phyloP scores from a whole-genome alignment of 64 coral and sea anemone species.

The Orbicella faveolata region DNA sequence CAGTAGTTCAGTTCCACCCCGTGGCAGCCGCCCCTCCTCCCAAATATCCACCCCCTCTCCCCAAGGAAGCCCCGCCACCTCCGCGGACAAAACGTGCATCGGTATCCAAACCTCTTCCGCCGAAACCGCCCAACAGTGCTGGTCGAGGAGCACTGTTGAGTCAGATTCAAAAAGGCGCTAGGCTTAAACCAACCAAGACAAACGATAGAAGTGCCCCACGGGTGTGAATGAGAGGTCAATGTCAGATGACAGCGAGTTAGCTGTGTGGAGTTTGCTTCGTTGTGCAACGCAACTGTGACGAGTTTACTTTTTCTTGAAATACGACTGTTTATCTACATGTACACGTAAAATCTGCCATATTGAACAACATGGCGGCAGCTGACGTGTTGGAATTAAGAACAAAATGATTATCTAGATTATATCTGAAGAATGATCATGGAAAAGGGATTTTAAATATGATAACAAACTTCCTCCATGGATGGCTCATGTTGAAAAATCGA shows the following conservation, averaged over 20 bases:
- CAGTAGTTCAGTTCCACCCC: background rate
- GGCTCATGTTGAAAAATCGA: too few species aligned
- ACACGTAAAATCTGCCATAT: too few species aligned
- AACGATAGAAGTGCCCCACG: conserved; percentile 59
- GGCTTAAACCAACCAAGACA: conserved; percentile 28
- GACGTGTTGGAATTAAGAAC: too few species aligned
- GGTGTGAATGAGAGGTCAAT: background rate
- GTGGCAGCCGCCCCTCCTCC: background rate
- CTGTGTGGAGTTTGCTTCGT: too few species aligned
- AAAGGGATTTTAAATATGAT: too few species aligned
- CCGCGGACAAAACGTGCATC: background rate
- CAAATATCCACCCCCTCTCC: conserved; percentile 34
- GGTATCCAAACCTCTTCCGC: background rate
- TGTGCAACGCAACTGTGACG: too few species aligned
- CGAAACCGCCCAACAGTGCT: background rate
- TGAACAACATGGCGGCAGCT: too few species aligned
- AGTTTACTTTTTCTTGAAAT: too few species aligned
- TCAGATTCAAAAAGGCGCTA: conserved; percentile 45
- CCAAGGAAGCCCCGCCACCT: conserved; percentile 4
- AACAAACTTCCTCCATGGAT: too few species aligned
- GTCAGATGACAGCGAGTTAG: background rate
- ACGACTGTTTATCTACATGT: too few species aligned
- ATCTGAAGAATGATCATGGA: too few species aligned
- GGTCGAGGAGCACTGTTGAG: conserved; percentile 35
- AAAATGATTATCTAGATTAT: too few species aligned